phyloP scores from a whole-genome alignment of 2,797 vertebrate genomes.

The Cyclura pinguis region DNA sequence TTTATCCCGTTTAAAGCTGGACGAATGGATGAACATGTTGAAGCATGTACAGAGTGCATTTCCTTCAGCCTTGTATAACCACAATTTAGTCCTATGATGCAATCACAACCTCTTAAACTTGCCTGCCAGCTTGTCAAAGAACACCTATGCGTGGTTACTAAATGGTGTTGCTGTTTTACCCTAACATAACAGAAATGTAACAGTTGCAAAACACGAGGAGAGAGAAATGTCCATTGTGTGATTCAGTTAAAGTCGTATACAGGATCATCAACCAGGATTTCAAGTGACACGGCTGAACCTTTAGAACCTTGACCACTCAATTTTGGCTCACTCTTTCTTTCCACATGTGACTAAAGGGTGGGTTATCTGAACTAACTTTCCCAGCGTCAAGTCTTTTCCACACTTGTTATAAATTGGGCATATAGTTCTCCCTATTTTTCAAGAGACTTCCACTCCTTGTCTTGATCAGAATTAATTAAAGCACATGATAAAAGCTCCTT shows the following conservation, averaged over 20 bases:
- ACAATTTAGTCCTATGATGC: background rate
- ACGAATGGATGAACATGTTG: background rate
- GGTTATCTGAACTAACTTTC: background rate
- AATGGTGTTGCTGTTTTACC: background rate
- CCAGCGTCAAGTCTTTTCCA: background rate
- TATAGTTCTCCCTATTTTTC: background rate
- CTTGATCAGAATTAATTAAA: slow-evolving; percentile 1
- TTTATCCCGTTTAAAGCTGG: too few relatives aligned
- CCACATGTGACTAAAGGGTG: background rate
- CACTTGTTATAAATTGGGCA: background rate
- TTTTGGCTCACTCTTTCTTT: background rate
- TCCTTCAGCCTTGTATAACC: background rate
- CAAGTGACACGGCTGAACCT: background rate
- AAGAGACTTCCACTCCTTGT: background rate
- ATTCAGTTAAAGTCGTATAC: too few relatives aligned
- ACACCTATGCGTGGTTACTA: background rate
- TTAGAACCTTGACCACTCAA: background rate
- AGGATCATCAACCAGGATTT: too few relatives aligned
- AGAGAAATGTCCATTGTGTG: too few relatives aligned
- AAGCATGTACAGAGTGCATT: background rate
- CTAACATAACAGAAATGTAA: too few relatives aligned
- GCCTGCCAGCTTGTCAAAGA: background rate
- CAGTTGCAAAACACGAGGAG: too few relatives aligned
- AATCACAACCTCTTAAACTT: background rate
- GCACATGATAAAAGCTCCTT: background rate